Evolutionary conservation across 37 sponge, comb jelly and placozoan species (phyloP).

Genomic region (Cliona cf. orientalis): DNA sequence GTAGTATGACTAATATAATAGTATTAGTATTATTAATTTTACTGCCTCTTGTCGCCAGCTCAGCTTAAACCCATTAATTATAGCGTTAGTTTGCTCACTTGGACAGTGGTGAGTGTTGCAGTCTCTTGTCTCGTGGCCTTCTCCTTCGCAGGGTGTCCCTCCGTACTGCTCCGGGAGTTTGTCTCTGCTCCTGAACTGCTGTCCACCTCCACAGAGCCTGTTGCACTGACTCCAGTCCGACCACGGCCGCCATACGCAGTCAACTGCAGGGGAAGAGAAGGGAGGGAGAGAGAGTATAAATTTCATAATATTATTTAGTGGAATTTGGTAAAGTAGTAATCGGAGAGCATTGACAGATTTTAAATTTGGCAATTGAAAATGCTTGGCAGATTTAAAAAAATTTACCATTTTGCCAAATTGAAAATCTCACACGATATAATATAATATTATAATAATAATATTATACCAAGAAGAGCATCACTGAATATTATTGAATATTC

Average conservation of each 20-base stretch:
- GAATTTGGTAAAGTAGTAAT: too few relatives aligned
- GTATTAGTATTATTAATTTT: not conserved
- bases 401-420: too few relatives aligned
- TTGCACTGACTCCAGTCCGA: conserved; percentile 62
- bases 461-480: not conserved
- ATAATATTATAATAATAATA: not conserved
- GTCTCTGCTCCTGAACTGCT: conserved; percentile 34
- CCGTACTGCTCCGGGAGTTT: conserved; percentile 52
- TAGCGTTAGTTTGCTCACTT: conserved; percentile 31
- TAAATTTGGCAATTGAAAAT: too few relatives aligned
- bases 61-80: not conserved
- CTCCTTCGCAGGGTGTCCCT: conserved; percentile 64
- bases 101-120: conserved; percentile 86
- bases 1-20: too few relatives aligned
- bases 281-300: not conserved
- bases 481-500: not conserved
- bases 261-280: conserved; percentile 30
- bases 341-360: too few relatives aligned
- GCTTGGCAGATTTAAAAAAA: too few relatives aligned
- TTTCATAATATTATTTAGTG: not conserved
- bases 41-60: not conserved
- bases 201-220: conserved; percentile 54
- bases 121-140: not conserved
- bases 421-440: not conserved
- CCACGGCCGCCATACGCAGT: conserved; percentile 78